Percentiles rank a stretch among this genome's conserved stretches.
Evolutionary conservation across 1,140 invertebrate genomes (phyloP).

Genomic region (Megathymus violae): DNA sequence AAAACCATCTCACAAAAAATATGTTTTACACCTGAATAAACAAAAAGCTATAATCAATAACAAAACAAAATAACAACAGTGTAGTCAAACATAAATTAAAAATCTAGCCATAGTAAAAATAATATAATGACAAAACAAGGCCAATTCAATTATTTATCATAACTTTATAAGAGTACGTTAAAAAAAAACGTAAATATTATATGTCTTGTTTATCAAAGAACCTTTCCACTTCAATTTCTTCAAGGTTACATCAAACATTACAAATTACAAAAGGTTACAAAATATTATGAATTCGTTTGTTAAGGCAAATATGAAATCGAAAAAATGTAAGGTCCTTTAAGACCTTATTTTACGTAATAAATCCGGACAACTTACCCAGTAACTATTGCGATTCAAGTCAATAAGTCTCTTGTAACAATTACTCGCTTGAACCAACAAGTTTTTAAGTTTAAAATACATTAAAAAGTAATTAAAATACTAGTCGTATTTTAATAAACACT

Average conservation of each 20-base stretch:
- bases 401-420: slow-evolving; percentile 53
- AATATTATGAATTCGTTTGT: background rate
- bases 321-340: background rate
- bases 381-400: slow-evolving; percentile 51
- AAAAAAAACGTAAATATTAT: background rate
- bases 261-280: too few species aligned
- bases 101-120: background rate
- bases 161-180: background rate
- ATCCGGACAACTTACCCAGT: slow-evolving; percentile 54
- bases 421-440: slow-evolving; percentile 51
- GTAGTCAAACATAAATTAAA: background rate
- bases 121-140: too few species aligned
- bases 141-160: background rate
- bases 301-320: background rate
- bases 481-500: background rate
- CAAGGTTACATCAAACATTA: background rate
- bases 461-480: slow-evolving; percentile 38
- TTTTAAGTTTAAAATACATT: slow-evolving; percentile 67
- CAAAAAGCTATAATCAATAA: too few species aligned
- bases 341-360: slow-evolving; percentile 39
- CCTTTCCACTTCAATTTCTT: background rate
- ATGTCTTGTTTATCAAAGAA: background rate
- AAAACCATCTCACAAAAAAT: too few species aligned
- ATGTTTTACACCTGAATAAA: too few species aligned
- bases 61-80: background rate